Conservation (phyloP, 2,888 invertebrate species). For the Napeogenes inachia region DNA sequence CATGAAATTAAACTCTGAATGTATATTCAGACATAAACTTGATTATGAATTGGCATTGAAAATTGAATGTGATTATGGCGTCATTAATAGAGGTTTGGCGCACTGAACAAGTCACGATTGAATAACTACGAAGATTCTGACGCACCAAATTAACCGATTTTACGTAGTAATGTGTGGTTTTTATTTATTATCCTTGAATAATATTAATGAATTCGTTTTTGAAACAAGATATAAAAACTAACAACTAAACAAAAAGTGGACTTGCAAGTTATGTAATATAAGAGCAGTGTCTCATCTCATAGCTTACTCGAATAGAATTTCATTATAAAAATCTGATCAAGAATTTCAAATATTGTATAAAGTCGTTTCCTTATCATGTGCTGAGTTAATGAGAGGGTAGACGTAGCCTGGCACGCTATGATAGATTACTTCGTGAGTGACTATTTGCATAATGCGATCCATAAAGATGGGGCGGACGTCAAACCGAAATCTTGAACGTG, state of each 20-base stretch:
- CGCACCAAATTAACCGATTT: slow-evolving; percentile 5
- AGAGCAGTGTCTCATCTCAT: background rate
- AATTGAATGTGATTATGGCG: slow-evolving; percentile 4
- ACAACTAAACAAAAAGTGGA: too few relatives aligned
- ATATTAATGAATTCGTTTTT: too few relatives aligned
- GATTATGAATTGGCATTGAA: background rate
- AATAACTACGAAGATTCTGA: slow-evolving; percentile 23
- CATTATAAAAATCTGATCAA: background rate
- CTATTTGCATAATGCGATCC: slow-evolving; percentile 35
- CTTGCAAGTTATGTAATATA: too few relatives aligned
- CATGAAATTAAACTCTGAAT: background rate
- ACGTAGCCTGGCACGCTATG: slow-evolving; percentile 22
- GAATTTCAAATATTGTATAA: slow-evolving; percentile 22
- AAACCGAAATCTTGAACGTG: slow-evolving; percentile 11
- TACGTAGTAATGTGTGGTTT: too few relatives aligned
- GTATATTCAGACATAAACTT: background rate
- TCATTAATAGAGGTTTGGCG: slow-evolving; percentile 3
- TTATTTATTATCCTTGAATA: too few relatives aligned
- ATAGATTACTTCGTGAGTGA: slow-evolving; percentile 32
- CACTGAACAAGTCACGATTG: slow-evolving; percentile 26
- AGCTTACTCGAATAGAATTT: background rate
- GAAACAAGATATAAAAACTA: too few relatives aligned
- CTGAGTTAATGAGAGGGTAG: slow-evolving; percentile 26
- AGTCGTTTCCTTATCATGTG: slow-evolving; percentile 24
- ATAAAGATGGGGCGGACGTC: slow-evolving; percentile 24